Evolutionary conservation across 2,797 vertebrate genomes (phyloP).

Genomic region (Miichthys miiuy): DNA sequence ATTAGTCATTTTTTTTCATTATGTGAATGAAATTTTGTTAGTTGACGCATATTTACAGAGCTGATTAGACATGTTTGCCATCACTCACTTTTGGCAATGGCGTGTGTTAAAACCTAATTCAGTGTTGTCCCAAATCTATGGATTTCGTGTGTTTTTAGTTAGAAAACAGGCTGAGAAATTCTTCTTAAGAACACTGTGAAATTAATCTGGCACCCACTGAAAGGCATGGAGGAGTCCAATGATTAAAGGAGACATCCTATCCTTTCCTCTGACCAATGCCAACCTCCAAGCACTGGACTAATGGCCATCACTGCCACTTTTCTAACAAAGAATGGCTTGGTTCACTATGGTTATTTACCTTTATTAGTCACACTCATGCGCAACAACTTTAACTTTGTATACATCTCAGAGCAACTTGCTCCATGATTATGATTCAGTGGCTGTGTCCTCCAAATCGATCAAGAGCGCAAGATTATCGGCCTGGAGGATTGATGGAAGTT

Average conservation of each 20-base stretch:
- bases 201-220: constrained; percentile 74
- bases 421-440: constrained; percentile 72
- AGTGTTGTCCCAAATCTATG: constrained; percentile 18
- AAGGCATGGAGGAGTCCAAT: constrained; percentile 54
- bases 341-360: constrained; percentile 32
- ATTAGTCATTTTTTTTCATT: constrained; percentile 16
- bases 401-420: constrained; percentile 56
- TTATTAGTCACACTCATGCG: constrained; percentile 39
- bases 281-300: constrained; percentile 50
- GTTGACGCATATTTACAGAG: constrained; percentile 27
- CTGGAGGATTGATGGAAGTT: constrained; percentile 73
- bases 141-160: constrained; percentile 36
- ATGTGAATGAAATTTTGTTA: constrained; percentile 3
- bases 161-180: constrained; percentile 46
- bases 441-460: constrained; percentile 65
- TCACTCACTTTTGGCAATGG: constrained; percentile 5
- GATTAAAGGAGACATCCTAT: constrained; percentile 77
- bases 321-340: constrained; percentile 45
- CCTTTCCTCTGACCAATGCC: constrained; percentile 60
- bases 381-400: constrained; percentile 67
- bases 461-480: constrained; percentile 62
- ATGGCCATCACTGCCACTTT: constrained; percentile 55
- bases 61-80: constrained; percentile 20
- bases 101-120: constrained; percentile 29
- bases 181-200: constrained; percentile 60